Evolutionary conservation across 2,113 vertebrate species (phyloP), one percentile per base, ranked within the genome.

Genomic region (Genyomyrus donnyi): DNA sequence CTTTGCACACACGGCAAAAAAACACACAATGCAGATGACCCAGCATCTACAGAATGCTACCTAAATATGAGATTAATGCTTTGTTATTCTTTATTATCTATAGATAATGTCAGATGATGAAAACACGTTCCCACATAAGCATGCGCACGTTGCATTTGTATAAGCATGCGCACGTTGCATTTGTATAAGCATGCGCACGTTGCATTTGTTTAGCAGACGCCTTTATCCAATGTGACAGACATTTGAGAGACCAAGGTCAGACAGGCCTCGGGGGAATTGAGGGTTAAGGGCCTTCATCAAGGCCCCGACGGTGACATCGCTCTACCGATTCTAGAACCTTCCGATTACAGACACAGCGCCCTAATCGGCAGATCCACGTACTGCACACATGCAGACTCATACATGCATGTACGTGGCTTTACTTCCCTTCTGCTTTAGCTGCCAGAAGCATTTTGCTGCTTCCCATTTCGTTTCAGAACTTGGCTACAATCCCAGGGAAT

Each of bases 371-470:
- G 0, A 35, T 27, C 90, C 15, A 88, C 24, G 42, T 1, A 77
- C 21, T 5, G 24, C 66, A 87, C 83, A n/a, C 84, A 90, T 24
- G 90, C 39, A 90, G 48, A 58, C 21, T 53, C 39, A 88, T 24
- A 85, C 56, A 49, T 0, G 10, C 48, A 49, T 24, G 45, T 10
- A 46, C 24, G 21, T 8, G 2, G 3, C 1, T 21, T 90, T 90
- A 93, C 92, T 92, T 93, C 89, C 90, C 92, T 92, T 92, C 91
- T 94, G 93, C 93, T 91, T 95, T 91, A 92, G 91, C 93, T 62
- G 56, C 88, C 21, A 85, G 21, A 53, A 74, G 50, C 19, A 4
- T n/a, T 77, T 77, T 11, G 11, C 58, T 15, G 15, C 58, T 62
- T 88, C 21, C 83, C 27, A 31, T 70, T 85, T 77, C 86, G 49